Base-by-base conservation (phyloP, 2,797 vertebrate species). In the Rhinogobio ventralis region DNA sequence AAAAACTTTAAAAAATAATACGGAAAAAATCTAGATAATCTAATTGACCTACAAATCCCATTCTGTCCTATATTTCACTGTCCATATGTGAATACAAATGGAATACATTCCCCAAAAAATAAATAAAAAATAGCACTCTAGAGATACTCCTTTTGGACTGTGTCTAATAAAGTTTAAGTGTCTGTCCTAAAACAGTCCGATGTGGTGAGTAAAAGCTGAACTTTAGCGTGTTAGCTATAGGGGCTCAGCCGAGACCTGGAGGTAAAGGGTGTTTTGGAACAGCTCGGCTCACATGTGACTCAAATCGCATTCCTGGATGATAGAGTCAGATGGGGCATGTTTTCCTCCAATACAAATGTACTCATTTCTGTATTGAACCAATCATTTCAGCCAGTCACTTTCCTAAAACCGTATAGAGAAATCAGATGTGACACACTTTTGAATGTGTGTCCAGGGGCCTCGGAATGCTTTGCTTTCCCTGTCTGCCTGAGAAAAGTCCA, bases 281-380 rank as follows among this genome's bases (percentile, higher is more conserved):
- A 53, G 86, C 79, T 78, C 46, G 13, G 55, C 79, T 85, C 73
- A 85, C 79, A 82, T 85, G 78, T 84, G 86, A 87, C 55, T 84
- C 78, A 64, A 77, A 87, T 72, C 78, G 25, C 83, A 89, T 87
- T 87, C 86, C 86, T 89, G 77, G 67, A 86, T 87, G 81, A 87
- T 87, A 75, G 64, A 86, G 81, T 87, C 83, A 87, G 57, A 77
- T 79, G 76, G 77, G 39, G 79, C 75, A 77, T 76, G 78, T 84
- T 87, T 85, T 88, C 23, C 60, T 87, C 78, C 78, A 77, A 84
- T 39, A 77, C 81, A 88, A 88, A 90, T 39, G 45, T 42, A 85
- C 57, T 73, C 19, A 85, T 85, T 69, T 83, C 30, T 82, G 73
- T 36, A 39, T 30, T 69, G 42, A 83, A 83, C 55, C 76, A 78